Evolutionary conservation across 2,888 invertebrate species (phyloP).

Genomic region (Apamea crenata): DNA sequence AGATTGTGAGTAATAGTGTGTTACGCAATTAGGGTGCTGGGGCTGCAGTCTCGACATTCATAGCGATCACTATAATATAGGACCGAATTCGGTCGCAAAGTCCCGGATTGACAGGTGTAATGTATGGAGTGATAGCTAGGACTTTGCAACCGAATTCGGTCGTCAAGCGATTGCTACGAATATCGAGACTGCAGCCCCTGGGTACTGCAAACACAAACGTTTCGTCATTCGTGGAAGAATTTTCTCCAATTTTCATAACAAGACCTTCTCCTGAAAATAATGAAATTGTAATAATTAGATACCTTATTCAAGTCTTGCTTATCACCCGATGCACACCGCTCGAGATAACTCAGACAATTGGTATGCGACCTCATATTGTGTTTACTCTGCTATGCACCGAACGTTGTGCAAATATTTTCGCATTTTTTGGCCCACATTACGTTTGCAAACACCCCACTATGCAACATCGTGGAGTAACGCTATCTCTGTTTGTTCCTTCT

Average conservation of each 20-base stretch:
- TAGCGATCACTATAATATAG: too few relatives aligned
- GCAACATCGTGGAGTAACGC: slow-evolving; percentile 35
- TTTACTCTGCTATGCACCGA: slow-evolving; percentile 66
- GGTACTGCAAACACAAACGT: not conserved
- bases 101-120: too few relatives aligned
- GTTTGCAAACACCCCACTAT: slow-evolving; percentile 41
- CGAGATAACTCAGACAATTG: slow-evolving; percentile 63
- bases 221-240: not conserved
- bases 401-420: slow-evolving; percentile 67
- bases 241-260: not conserved
- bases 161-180: too few relatives aligned
- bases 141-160: too few relatives aligned
- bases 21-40: not conserved
- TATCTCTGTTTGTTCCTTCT: slow-evolving; percentile 50
- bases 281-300: slow-evolving; percentile 25
- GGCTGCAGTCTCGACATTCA: too few relatives aligned
- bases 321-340: slow-evolving; percentile 57
- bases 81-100: too few relatives aligned
- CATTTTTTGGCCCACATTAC: slow-evolving; percentile 65
- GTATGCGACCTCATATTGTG: slow-evolving; percentile 71
- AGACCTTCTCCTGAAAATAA: slow-evolving; percentile 10
- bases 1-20: not conserved
- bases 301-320: slow-evolving; percentile 16
- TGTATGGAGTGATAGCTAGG: too few relatives aligned
- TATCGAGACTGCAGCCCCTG: too few relatives aligned